Percentiles rank a stretch among this genome's conserved stretches.
Conservation (phyloP, 2,888 invertebrate species). For the Drosophila nr. medialis region DNA sequence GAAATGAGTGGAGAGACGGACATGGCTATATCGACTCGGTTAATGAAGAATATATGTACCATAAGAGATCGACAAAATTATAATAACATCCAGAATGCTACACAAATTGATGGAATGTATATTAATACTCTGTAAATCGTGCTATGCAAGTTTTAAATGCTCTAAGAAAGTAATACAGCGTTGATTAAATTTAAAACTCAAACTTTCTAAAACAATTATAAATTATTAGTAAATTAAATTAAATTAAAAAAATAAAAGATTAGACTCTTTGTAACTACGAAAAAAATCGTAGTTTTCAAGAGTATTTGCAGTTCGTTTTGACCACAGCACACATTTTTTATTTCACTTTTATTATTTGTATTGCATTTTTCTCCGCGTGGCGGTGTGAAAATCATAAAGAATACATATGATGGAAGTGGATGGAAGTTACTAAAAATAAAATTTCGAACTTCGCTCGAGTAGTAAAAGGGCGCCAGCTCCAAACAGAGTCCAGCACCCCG, state of each 20-base stretch:
- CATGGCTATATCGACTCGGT: background rate
- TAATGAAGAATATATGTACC: background rate
- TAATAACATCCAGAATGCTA: background rate
- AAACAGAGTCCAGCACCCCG: background rate
- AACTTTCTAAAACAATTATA: background rate
- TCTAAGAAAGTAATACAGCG: no score
- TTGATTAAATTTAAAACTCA: background rate
- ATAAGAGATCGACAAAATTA: background rate
- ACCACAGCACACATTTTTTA: background rate
- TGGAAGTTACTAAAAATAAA: slow-evolving; percentile 67
- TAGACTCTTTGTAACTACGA: background rate
- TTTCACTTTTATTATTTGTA: slow-evolving; percentile 60
- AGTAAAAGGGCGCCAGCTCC: slow-evolving; percentile 20
- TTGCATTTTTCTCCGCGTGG: slow-evolving; percentile 45
- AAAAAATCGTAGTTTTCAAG: slow-evolving; percentile 16
- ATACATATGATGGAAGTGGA: slow-evolving; percentile 57
- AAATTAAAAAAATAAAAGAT: background rate
- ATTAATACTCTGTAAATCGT: background rate
- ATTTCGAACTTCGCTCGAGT: slow-evolving; percentile 28
- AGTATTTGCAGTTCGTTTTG: slow-evolving; percentile 14
- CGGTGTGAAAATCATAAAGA: slow-evolving; percentile 72
- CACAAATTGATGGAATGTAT: background rate
- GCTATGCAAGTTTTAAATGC: background rate
- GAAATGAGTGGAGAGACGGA: no score
- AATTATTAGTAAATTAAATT: background rate